phyloP scores from a whole-genome alignment of 2,797 vertebrate species.

The Nyctibius grandis region DNA sequence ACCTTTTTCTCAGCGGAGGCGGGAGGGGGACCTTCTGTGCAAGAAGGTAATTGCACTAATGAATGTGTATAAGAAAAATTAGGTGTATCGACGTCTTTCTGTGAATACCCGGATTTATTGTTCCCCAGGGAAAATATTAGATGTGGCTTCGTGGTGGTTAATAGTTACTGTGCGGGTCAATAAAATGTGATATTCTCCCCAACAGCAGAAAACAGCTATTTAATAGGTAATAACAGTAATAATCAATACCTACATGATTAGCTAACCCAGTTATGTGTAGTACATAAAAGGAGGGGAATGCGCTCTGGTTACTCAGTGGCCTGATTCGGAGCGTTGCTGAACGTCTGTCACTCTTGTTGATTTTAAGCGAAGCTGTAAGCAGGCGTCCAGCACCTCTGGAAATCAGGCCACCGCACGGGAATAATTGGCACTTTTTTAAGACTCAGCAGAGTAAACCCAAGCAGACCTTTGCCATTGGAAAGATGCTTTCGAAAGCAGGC shows the following conservation, averaged over 20 bases:
- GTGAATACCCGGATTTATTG: slow-evolving; percentile 72
- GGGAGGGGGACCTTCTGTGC: background rate
- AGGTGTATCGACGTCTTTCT: slow-evolving; percentile 64
- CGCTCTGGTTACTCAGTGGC: background rate
- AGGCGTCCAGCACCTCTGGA: background rate
- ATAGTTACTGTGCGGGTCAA: slow-evolving; percentile 71
- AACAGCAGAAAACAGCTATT: slow-evolving; percentile 69
- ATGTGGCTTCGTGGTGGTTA: slow-evolving; percentile 66
- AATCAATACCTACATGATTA: slow-evolving; percentile 62
- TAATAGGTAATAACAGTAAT: slow-evolving; percentile 72
- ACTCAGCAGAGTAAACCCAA: background rate
- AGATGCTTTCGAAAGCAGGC: background rate
- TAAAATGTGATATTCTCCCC: slow-evolving; percentile 72
- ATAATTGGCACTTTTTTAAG: background rate
- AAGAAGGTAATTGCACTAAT: slow-evolving; percentile 29
- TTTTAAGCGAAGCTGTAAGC: background rate
- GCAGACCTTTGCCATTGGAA: background rate
- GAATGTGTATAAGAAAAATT: slow-evolving; percentile 55
- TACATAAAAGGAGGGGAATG: slow-evolving; percentile 15
- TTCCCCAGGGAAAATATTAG: slow-evolving; percentile 72
- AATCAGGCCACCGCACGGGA: background rate
- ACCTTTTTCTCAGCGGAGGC: rapidly evolving
- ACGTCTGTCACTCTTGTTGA: background rate
- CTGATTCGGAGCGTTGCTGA: background rate
- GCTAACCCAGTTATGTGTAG: slow-evolving; percentile 45